A percentile compares a stretch with the other conserved stretches of the same genome.
These are phyloP conservation scores for Heliconius himera DNA, from an alignment of 1,140 invertebrate species.

Conservation along the genomic window DNA sequence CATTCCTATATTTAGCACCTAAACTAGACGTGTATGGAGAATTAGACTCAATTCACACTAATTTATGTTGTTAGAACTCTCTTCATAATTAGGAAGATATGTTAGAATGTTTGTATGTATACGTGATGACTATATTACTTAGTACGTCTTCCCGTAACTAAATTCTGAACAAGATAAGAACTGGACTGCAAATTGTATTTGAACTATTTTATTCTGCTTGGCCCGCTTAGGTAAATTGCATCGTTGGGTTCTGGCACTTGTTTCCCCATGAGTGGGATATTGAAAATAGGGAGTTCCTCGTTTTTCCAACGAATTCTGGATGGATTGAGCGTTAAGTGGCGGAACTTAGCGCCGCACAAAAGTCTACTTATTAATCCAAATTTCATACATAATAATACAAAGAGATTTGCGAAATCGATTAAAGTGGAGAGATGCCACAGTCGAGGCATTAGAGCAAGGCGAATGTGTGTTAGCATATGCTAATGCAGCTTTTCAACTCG, in stretches of 20 bases:
- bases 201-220: background rate
- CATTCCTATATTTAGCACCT: slow-evolving; percentile 26
- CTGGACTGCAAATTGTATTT: background rate
- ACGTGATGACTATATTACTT: background rate
- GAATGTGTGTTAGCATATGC: slow-evolving; percentile 39
- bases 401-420: background rate
- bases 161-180: no score
- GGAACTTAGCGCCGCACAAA: no score
- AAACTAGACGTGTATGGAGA: slow-evolving; percentile 21
- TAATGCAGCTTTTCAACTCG: slow-evolving; percentile 36
- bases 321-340: no score
- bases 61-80: slow-evolving; percentile 14
- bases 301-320: no score
- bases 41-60: slow-evolving; percentile 19
- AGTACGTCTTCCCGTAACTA: background rate
- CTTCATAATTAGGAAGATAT: slow-evolving; percentile 10
- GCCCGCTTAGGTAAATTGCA: no score
- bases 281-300: no score
- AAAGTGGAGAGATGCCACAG: slow-evolving; percentile 4
- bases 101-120: background rate
- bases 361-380: no score
- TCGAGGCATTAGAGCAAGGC: slow-evolving; percentile 22
- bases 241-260: no score
- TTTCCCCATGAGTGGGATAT: no score
- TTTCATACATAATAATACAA: background rate